These are phyloP conservation scores for Distichodus sexfasciatus DNA, from an alignment of 2,797 vertebrate species.

Conservation along the genomic window DNA sequence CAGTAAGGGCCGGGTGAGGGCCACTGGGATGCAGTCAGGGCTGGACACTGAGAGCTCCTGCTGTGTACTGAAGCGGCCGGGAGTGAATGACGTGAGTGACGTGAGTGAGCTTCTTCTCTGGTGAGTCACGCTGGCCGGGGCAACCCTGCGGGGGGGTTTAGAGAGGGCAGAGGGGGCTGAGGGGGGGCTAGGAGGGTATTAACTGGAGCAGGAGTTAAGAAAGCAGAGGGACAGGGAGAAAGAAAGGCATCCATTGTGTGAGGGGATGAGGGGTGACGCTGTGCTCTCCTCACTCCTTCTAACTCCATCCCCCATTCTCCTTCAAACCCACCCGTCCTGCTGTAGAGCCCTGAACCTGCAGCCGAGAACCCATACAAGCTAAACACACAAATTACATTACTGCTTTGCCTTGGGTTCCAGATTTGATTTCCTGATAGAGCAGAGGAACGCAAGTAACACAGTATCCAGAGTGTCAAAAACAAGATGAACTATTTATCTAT, in stretches of 20 bases:
- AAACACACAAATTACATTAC: conserved; percentile 53
- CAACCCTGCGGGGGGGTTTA: too few relatives aligned
- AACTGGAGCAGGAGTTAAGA: conserved; percentile 56
- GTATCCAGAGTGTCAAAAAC: too few relatives aligned
- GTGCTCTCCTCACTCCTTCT: conserved; percentile 34
- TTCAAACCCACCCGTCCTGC: conserved; percentile 19
- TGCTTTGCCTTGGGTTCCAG: conserved; percentile 51
- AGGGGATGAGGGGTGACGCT: conserved; percentile 21
- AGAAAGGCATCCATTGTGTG: conserved; percentile 63
- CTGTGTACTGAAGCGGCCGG: conserved; percentile 34
- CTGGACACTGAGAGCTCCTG: background rate
- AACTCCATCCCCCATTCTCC: conserved; percentile 33
- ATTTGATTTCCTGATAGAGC: background rate
- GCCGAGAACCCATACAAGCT: conserved; percentile 62
- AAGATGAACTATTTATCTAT: too few relatives aligned
- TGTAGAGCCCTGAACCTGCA: conserved; percentile 32
- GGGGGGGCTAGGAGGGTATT: too few relatives aligned
- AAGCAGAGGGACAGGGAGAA: conserved; percentile 49
- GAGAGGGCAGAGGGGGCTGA: conserved; percentile 32
- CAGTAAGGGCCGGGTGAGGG: conserved; percentile 19
- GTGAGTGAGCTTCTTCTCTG: too few relatives aligned
- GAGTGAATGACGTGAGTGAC: conserved; percentile 38
- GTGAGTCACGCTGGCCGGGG: conserved; percentile 46
- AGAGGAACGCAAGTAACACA: conserved; percentile 40
- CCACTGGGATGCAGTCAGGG: too few relatives aligned